phyloP scores from a whole-genome alignment of 2,888 invertebrate genomes.

The Cheilosia impressa region DNA sequence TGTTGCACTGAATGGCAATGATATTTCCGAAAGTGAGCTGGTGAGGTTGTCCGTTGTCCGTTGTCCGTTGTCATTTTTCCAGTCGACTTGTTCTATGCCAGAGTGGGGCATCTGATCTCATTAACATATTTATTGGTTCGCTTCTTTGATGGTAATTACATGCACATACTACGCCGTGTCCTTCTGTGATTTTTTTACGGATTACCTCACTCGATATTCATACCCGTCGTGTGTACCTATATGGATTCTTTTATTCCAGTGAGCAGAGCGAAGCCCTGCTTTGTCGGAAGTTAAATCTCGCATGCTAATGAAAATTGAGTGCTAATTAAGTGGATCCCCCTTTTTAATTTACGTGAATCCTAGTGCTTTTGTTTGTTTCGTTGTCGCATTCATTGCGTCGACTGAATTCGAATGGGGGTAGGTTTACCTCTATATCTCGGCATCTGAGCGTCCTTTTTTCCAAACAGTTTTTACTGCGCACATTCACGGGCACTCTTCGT shows the following conservation, averaged over 20 bases:
- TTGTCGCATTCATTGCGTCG: not conserved
- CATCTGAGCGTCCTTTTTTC: slow-evolving; percentile 1
- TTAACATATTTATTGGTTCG: slow-evolving; percentile 6
- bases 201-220: no score
- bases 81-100: not conserved
- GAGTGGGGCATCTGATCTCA: not conserved
- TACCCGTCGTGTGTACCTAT: no score
- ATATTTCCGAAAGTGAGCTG: not conserved
- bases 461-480: not conserved
- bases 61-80: not conserved
- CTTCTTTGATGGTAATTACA: not conserved
- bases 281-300: not conserved
- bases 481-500: not conserved
- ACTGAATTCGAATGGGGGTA: not conserved
- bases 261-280: not conserved
- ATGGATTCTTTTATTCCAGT: not conserved
- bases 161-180: not conserved
- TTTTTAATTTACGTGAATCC: slow-evolving; percentile 17
- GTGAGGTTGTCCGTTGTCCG: not conserved
- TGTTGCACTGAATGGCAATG: slow-evolving; percentile 5
- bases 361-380: slow-evolving; percentile 1
- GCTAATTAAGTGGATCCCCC: slow-evolving; percentile 18
- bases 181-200: not conserved
- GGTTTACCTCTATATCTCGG: not conserved
- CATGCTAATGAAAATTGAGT: slow-evolving; percentile 24